Evolutionary conservation across 2,113 vertebrate species (phyloP), one percentile per base, ranked within the genome.

Genomic region (Sylvietta virens): DNA sequence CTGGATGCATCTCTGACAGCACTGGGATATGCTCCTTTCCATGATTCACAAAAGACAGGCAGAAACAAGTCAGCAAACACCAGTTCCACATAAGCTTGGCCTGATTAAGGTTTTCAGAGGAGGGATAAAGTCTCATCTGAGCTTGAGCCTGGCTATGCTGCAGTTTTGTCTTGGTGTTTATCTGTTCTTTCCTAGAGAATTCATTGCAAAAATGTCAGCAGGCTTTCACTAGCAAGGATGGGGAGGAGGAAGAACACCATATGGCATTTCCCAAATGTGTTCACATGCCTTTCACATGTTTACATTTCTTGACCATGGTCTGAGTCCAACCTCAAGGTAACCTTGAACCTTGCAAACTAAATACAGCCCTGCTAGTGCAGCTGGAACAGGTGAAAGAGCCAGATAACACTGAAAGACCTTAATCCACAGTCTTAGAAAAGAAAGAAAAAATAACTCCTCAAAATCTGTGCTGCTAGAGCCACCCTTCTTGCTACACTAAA

Each of bases 321-420:
- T 67, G 37, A 94, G 80, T 42, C 57, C 72, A 90, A 30, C 18
- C n/a, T 88, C 86, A 78, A 69, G 80, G n/a, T 86, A 94, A 79
- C 94, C 82, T 93, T 96, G 93, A 97, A 90, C 65, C 51, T 40
- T 79, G 79, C 65, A 77, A 90, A 92, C 67, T 48, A 94, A 92
- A 92, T 48, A 90, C 44, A 92, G 14, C 16, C 35, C 40, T 50
- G 44, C 44, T 81, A 88, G 18, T 27, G 58, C 71, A 93, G 82
- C 88, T 90, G 93, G 31, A 73, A 57, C 90, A 93, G 88, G 88
- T 96, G 90, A 78, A 80, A 90, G 40, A 88, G 67, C 7, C 60
- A 88, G 92, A 54, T 86, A 95, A 82, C 39, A 44, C 26, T 37
- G 37, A 42, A 62, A 53, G 24, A 77, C 15, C 56, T 45, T 67